Conservation (phyloP, 2,888 invertebrate species). For the Tipula unca region DNA sequence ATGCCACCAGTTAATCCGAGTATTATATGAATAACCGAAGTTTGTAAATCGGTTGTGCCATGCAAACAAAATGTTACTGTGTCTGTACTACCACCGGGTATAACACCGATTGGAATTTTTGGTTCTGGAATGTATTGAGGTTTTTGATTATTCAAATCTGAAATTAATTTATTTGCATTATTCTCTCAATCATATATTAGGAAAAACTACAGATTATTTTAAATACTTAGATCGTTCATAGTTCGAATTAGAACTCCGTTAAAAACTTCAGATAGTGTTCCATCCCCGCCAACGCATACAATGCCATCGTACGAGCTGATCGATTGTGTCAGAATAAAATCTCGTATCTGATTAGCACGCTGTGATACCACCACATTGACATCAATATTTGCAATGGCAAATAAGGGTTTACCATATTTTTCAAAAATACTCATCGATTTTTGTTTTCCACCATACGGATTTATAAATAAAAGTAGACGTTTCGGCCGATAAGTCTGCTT, state of each 20-base stretch:
- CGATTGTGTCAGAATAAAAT: conserved; percentile 50
- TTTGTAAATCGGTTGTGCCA: conserved; percentile 69
- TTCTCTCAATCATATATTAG: not conserved
- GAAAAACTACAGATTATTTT: conserved; percentile 60
- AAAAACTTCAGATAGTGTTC: not conserved
- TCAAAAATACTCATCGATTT: conserved; percentile 65
- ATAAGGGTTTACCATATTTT: conserved; percentile 58
- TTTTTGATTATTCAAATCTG: conserved; percentile 31
- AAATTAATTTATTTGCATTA: not conserved
- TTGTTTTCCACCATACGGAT: conserved; percentile 74
- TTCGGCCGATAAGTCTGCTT: conserved; percentile 49
- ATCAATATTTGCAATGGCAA: conserved; percentile 55
- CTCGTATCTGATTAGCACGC: conserved; percentile 66
- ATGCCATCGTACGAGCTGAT: conserved; percentile 44
- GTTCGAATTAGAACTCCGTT: not conserved
- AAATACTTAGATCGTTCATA: not conserved
- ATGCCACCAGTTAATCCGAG: conserved; percentile 64
- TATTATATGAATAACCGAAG: conserved; percentile 73
- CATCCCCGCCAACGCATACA: not conserved
- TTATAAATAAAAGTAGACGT: conserved; percentile 67
- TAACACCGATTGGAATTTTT: conserved; percentile 44
- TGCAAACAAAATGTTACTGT: conserved; percentile 70
- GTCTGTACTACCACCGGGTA: conserved; percentile 69
- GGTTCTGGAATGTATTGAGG: conserved; percentile 38
- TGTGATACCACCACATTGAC: conserved; percentile 61